Evolutionary conservation across 2,113 vertebrate species (phyloP).

Genomic region (Puffinus mauretanicus): DNA sequence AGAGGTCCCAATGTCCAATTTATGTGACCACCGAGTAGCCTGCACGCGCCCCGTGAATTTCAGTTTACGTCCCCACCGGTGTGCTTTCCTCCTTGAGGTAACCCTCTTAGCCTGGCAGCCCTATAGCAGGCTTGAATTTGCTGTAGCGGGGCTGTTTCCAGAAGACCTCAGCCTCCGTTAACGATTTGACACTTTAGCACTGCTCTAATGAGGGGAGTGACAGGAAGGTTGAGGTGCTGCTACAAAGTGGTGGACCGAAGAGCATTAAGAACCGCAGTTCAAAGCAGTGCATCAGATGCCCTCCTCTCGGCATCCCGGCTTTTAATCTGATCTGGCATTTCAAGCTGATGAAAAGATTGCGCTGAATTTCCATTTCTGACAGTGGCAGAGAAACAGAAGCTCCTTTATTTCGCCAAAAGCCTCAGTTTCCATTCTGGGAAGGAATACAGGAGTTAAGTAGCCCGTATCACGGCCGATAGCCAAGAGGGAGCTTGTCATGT

Average conservation of each 20-base stretch:
- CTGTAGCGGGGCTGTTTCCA: background rate
- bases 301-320: background rate
- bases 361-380: conserved; percentile 46
- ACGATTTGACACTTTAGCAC: background rate
- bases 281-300: background rate
- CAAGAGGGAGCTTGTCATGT: conserved; percentile 33
- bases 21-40: too few relatives aligned
- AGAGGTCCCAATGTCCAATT: background rate
- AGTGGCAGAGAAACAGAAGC: conserved; percentile 56
- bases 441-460: conserved; percentile 25
- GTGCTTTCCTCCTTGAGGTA: background rate
- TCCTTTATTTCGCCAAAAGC: conserved; percentile 46
- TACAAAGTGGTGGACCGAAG: background rate
- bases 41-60: accelerated
- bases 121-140: background rate
- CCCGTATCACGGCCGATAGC: background rate
- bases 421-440: conserved; percentile 29
- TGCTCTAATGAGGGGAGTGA: background rate
- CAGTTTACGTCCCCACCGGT: accelerated
- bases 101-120: background rate
- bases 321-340: conserved; percentile 43
- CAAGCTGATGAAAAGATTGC: conserved; percentile 35
- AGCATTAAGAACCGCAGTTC: background rate
- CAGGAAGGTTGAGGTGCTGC: background rate
- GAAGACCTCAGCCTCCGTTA: background rate